phyloP scores from a whole-genome alignment of 2,888 invertebrate genomes.

The Euphydryas editha region DNA sequence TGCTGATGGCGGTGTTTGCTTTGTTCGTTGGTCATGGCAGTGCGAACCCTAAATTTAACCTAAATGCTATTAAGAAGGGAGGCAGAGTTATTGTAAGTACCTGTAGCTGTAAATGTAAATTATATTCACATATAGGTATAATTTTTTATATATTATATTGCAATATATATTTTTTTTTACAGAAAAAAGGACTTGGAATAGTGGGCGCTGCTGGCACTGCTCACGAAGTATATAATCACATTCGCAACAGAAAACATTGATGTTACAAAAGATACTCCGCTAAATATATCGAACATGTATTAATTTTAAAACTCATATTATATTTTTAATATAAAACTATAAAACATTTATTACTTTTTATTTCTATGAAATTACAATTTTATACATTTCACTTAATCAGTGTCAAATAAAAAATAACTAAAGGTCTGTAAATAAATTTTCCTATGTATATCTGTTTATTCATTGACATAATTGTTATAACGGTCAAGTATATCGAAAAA shows the following conservation, averaged over 20 bases:
- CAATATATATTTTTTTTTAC: conserved; percentile 18
- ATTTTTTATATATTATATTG: background rate
- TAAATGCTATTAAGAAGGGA: conserved; percentile 47
- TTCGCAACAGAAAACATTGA: conserved; percentile 31
- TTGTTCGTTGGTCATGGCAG: conserved; percentile 45
- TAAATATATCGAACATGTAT: no score
- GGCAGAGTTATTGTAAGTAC: conserved; percentile 42
- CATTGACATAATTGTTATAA: no score
- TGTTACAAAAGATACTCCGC: background rate
- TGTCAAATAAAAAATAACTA: no score
- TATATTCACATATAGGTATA: background rate
- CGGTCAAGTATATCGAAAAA: no score
- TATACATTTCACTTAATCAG: no score
- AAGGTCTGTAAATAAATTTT: no score
- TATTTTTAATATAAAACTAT: no score
- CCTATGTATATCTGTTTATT: no score
- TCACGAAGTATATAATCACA: conserved; percentile 41
- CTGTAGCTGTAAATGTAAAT: no score
- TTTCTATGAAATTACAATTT: no score
- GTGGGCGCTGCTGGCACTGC: conserved; percentile 41
- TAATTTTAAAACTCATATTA: no score
- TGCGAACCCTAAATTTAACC: conserved; percentile 49
- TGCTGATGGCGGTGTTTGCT: conserved; percentile 48
- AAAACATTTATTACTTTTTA: no score
- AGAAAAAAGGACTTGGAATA: conserved; percentile 42